These are phyloP conservation scores for Electrona antarctica DNA, from an alignment of 2,113 vertebrate genomes.

Conservation along the genomic window DNA sequence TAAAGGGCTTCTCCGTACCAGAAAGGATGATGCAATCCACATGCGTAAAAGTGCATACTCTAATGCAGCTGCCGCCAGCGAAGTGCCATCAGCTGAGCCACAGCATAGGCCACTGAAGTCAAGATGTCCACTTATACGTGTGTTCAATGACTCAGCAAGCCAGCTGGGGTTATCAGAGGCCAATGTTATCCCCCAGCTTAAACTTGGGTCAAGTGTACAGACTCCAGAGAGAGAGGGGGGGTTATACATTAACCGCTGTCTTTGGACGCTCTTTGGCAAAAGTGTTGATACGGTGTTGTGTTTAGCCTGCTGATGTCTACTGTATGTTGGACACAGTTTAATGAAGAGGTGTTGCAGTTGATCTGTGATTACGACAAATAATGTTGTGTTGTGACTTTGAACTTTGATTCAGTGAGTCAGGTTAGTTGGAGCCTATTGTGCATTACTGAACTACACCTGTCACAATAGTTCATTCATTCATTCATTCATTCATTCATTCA, in stretches of 20 bases:
- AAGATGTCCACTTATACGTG: constrained; percentile 10
- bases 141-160: constrained; percentile 49
- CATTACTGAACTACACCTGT: no score
- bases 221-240: not conserved
- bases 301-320: no score
- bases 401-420: no score
- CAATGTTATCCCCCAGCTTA: constrained; percentile 65
- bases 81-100: no score
- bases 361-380: no score
- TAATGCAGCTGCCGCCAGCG: not conserved
- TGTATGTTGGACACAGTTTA: no score
- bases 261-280: not conserved
- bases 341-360: no score
- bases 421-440: no score
- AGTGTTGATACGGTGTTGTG: not conserved
- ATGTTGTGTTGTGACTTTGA: no score
- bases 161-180: constrained; percentile 59
- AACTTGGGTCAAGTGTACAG: constrained; percentile 22
- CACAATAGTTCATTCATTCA: no score
- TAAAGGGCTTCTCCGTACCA: not conserved
- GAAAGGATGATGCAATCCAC: not conserved
- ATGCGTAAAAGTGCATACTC: not conserved
- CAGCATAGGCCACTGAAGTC: not conserved
- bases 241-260: constrained; percentile 76
- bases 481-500: no score